Conservation (phyloP, 2,797 vertebrate species). For the Artibeus jamaicensis region DNA sequence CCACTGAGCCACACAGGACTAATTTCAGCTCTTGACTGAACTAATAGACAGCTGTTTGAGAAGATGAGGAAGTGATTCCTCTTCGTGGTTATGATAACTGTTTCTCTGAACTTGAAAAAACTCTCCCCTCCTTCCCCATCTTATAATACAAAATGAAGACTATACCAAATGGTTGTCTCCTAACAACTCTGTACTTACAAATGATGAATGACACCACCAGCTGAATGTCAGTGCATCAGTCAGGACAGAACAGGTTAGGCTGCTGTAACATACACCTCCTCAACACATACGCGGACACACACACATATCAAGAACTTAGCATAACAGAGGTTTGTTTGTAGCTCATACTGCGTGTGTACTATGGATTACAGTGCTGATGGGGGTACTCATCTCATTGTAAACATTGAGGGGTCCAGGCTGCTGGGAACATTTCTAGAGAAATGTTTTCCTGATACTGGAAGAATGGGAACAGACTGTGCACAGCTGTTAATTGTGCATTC, state of each 20-base stretch:
- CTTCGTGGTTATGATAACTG: background rate
- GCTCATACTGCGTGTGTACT: background rate
- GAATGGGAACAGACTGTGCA: background rate
- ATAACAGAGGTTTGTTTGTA: background rate
- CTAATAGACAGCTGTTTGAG: background rate
- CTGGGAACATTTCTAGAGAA: background rate
- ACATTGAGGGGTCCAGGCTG: background rate
- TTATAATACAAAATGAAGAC: background rate
- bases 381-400: background rate
- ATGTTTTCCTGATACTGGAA: background rate
- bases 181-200: background rate
- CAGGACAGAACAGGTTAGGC: background rate
- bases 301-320: background rate
- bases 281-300: background rate
- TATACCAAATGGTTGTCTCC: background rate
- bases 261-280: background rate
- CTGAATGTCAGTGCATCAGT: background rate
- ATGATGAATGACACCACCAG: background rate
- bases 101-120: background rate
- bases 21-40: background rate
- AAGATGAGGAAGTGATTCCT: background rate
- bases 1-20: background rate
- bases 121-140: background rate
- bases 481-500: background rate
- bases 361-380: background rate